Conservation (phyloP, 1,140 invertebrate genomes). For the Musca domestica region DNA sequence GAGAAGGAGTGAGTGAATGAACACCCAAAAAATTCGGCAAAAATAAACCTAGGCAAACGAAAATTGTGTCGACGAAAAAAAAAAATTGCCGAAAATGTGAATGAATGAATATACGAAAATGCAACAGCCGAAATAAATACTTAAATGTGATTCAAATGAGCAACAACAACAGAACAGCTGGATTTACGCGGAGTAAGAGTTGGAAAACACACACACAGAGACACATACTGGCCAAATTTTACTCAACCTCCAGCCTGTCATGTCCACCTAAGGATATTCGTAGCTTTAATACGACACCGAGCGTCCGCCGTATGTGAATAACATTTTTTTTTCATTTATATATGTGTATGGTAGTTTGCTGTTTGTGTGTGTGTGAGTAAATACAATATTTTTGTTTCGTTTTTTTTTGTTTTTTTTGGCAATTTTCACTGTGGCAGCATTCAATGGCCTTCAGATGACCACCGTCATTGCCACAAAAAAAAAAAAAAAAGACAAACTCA, state of each 20-base stretch:
- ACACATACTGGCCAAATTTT: background rate
- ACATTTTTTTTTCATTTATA: background rate
- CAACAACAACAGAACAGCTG: background rate
- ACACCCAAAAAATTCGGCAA: background rate
- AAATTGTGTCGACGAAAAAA: background rate
- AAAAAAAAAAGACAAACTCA: conserved; percentile 8
- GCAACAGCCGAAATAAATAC: conserved; percentile 18
- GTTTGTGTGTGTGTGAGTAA: background rate
- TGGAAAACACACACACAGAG: background rate
- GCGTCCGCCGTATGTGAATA: background rate
- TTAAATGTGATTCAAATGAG: conserved; percentile 21
- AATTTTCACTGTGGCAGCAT: background rate
- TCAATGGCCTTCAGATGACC: conserved; percentile 19
- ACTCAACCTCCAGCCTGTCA: background rate
- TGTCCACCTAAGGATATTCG: background rate
- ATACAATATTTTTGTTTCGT: background rate
- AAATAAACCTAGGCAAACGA: conserved; percentile 6
- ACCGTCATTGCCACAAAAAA: background rate
- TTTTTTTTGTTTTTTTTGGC: conserved; percentile 10
- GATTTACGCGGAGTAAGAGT: background rate
- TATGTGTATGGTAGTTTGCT: background rate
- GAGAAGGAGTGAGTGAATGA: background rate
- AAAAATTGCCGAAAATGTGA: background rate
- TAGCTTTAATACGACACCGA: background rate
- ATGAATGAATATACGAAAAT: background rate